phyloP scores from a whole-genome alignment of 2,888 invertebrate species.

The Ophioninae sp. region DNA sequence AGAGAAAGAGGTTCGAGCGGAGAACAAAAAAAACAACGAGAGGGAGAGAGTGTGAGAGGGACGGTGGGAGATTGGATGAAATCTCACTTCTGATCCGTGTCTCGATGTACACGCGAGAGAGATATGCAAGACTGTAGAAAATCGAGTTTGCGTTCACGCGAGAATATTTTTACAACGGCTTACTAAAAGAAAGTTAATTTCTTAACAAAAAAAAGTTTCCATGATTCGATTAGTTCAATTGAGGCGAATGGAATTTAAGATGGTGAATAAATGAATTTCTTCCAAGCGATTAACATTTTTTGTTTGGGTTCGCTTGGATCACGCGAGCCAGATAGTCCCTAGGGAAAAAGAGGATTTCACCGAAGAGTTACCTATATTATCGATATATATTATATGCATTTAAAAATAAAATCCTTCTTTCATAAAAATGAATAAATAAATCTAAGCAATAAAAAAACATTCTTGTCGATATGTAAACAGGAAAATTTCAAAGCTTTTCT shows the following conservation, averaged over 20 bases:
- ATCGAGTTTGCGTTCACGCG: background rate
- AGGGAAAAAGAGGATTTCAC: background rate
- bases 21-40: background rate
- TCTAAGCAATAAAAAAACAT: too few species aligned
- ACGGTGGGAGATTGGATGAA: constrained; percentile 22
- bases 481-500: too few species aligned
- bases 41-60: background rate
- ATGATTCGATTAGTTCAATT: background rate
- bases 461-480: too few species aligned
- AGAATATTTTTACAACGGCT: background rate
- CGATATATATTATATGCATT: too few species aligned
- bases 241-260: background rate
- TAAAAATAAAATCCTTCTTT: too few species aligned
- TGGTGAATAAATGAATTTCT: too few species aligned
- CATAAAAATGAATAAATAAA: too few species aligned
- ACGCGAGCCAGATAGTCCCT: background rate
- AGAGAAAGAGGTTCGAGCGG: constrained; percentile 12
- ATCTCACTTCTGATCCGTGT: constrained; percentile 29
- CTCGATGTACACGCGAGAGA: background rate
- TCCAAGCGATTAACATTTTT: background rate
- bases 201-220: background rate
- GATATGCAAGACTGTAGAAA: background rate
- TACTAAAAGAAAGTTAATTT: background rate
- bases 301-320: background rate
- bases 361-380: background rate